Base-by-base conservation (phyloP, 2,888 invertebrate genomes). In the Leucophenga maculata region DNA sequence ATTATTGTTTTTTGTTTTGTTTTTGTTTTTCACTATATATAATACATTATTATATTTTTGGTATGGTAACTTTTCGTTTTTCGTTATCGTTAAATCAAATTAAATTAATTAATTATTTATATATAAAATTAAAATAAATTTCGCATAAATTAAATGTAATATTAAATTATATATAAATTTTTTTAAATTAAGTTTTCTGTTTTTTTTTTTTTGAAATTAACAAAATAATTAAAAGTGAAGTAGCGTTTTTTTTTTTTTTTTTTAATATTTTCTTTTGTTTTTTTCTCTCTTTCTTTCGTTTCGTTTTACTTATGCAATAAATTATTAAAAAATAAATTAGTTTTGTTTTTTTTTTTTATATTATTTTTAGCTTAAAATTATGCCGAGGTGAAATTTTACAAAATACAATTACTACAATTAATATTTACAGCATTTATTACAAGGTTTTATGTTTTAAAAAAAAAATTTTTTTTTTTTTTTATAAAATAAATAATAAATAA, bases 181-280 rank as follows among this genome's bases (percentile, higher is more conserved):
- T 4, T 26, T 26, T 26, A 26, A 26, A 3, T 26, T 26, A 3
- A 62, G 14, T 57, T 57, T 31, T 22, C 18, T 50, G 31, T 64
- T 60, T 69, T 22, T 54, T 68, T 71, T 26, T 26, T 55, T 64
- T 59, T 66, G 14, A 72, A 72, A 75, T 68, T 68, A 71, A 76
- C 74, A 50, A 69, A 77, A 73, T 67, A 68, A 67, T 79, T 82
- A 11, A 39, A 68, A 71, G 48, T 64, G 62, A 64, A 64, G 48
- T 64, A 64, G 62, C 26, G 11, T 31, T 31, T 59, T 32, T 57
- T 31, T 6, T 26, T 14, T 57, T 22, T 31, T 11, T 16, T n/a
- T 57, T 26, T 20, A 13, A 20, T 13, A 14, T 57, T 6, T 31
- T 59, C 22, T 57, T 57, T 57, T 57, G 22, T 32, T 26, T n/a